phyloP scores from a whole-genome alignment of 2,888 invertebrate species.

The Calameuta pallipes region DNA sequence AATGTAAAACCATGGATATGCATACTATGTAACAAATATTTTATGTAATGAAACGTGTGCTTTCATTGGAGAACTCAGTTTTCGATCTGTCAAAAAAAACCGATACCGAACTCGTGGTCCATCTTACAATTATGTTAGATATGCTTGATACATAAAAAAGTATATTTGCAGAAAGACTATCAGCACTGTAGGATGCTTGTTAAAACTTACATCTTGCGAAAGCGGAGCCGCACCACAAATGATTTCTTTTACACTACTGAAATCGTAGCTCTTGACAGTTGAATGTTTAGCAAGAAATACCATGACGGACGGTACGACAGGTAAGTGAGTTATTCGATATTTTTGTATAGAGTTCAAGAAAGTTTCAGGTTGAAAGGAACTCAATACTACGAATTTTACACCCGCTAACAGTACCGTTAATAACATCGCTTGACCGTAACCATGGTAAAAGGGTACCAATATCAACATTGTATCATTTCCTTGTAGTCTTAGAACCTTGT shows the following conservation, averaged over 20 bases:
- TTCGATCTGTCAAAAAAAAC: no score
- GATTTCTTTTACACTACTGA: constrained; percentile 62
- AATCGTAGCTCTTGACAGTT: constrained; percentile 63
- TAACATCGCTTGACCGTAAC: constrained; percentile 36
- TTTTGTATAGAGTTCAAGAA: constrained; percentile 42
- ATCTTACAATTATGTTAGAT: no score
- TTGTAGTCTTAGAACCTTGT: neutral
- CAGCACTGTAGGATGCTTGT: neutral
- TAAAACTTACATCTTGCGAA: constrained; percentile 54
- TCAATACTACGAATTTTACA: constrained; percentile 31
- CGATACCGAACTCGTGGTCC: no score
- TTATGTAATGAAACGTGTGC: no score
- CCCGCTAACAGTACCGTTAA: neutral
- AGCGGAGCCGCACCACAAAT: constrained; percentile 68
- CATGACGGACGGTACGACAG: constrained; percentile 69
- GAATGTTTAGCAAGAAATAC: constrained; percentile 68
- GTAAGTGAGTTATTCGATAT: constrained; percentile 45
- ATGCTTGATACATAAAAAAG: neutral
- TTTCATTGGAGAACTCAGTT: no score
- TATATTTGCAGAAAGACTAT: neutral
- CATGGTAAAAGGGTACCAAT: constrained; percentile 44
- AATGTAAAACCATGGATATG: no score
- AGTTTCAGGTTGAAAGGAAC: constrained; percentile 41
- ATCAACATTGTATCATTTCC: constrained; percentile 26
- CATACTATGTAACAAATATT: no score